Conservation (phyloP, 2,113 vertebrate species). For the Corapipo altera region DNA sequence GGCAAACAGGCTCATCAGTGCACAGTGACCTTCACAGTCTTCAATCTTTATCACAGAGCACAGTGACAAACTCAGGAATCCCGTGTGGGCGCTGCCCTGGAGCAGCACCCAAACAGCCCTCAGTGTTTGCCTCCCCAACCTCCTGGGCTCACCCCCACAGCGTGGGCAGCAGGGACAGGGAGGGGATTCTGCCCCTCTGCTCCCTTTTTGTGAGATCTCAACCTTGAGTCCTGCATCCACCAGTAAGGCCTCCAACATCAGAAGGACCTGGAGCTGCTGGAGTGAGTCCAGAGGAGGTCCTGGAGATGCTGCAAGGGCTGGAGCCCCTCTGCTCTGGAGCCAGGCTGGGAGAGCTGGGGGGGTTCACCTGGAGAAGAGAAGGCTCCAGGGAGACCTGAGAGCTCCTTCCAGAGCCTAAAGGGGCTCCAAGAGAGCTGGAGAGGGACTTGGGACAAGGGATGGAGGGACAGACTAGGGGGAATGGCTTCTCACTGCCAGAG, state of each 20-base stretch:
- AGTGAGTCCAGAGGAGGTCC: not conserved
- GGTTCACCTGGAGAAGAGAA: not conserved
- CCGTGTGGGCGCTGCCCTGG: fast-evolving
- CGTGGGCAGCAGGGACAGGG: not conserved
- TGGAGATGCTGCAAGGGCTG: fast-evolving
- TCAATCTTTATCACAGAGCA: not conserved
- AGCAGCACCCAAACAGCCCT: not conserved
- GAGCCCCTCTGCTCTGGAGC: not conserved
- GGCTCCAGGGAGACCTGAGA: not conserved
- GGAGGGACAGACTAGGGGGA: not conserved
- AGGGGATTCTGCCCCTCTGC: not conserved
- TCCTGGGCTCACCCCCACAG: not conserved
- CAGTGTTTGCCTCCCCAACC: fast-evolving
- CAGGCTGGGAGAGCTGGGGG: not conserved
- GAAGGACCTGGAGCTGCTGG: not conserved
- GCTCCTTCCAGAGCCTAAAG: fast-evolving
- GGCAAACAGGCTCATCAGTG: not conserved
- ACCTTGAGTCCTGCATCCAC: not conserved
- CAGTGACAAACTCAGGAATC: not conserved
- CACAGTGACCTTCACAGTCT: conserved; percentile 6
- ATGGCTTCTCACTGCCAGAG: not conserved
- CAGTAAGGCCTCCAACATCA: fast-evolving
- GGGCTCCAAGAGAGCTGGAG: not conserved
- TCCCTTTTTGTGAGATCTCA: not conserved
- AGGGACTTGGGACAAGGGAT: not conserved